These are phyloP conservation scores for Paramormyrops hopkinsi DNA, from an alignment of 2,797 vertebrate species.

Conservation along the genomic window DNA sequence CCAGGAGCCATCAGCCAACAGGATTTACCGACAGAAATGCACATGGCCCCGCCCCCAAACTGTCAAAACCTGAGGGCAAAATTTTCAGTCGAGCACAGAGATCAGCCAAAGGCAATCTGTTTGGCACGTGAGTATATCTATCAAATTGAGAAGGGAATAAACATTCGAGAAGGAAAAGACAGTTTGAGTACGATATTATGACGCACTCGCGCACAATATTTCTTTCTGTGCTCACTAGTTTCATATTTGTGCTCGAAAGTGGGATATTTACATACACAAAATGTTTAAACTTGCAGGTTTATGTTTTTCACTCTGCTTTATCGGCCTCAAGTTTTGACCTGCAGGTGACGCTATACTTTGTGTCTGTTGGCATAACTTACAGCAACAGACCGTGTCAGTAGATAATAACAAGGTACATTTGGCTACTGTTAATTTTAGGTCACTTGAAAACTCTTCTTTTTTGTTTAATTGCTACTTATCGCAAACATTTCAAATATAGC, in stretches of 20 bases:
- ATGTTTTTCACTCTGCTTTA: not conserved
- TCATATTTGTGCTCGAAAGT: not conserved
- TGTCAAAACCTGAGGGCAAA: not conserved
- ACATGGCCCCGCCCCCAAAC: not conserved
- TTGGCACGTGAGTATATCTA: not conserved
- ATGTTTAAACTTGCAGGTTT: not conserved
- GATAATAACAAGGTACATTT: not conserved
- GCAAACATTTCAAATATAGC: not conserved
- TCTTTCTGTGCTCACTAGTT: not conserved
- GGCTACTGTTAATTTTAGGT: not conserved
- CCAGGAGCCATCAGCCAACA: not conserved
- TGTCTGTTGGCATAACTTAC: not conserved
- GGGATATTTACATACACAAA: not conserved
- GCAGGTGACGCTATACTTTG: not conserved
- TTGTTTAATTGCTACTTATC: not conserved
- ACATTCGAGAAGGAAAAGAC: not conserved
- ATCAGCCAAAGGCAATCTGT: not conserved
- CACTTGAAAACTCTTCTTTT: not conserved
- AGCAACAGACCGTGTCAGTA: not conserved
- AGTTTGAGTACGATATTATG: not conserved
- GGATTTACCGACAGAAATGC: not conserved
- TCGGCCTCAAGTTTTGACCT: not conserved
- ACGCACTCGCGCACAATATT: not conserved
- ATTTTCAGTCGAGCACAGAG: not conserved
- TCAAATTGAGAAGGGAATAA: not conserved